Percentiles rank a stretch among this genome's conserved stretches.
These are phyloP conservation scores for Leucophenga maculata DNA, from an alignment of 2,888 invertebrate species.

Conservation along the genomic window DNA sequence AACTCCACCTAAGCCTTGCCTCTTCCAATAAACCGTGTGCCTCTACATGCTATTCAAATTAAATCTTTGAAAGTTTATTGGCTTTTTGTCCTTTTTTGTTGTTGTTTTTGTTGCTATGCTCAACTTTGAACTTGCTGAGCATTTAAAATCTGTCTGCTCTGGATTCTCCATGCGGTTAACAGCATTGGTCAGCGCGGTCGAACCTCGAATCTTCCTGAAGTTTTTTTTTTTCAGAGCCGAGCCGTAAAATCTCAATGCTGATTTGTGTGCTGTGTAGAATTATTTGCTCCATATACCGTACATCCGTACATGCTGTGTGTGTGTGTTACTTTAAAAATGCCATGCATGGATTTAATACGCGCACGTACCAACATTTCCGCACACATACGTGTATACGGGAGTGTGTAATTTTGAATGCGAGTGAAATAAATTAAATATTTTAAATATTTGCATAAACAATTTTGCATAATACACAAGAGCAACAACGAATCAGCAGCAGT, in stretches of 20 bases:
- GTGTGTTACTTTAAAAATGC: slow-evolving; percentile 15
- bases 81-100: neutral
- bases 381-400: neutral
- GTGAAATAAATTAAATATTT: slow-evolving; percentile 65
- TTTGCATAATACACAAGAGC: slow-evolving; percentile 64
- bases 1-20: neutral
- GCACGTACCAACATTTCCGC: neutral
- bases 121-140: slow-evolving; percentile 1
- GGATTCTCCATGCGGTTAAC: slow-evolving; percentile 16
- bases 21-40: neutral
- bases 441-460: slow-evolving; percentile 68
- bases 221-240: no score
- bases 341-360: slow-evolving; percentile 3
- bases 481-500: slow-evolving; percentile 18
- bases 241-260: slow-evolving; percentile 5
- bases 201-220: neutral
- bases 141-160: neutral
- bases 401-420: slow-evolving; percentile 61
- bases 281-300: neutral
- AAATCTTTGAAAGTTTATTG: slow-evolving; percentile 1
- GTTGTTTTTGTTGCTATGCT: neutral
- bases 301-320: no score
- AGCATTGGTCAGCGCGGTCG: slow-evolving; percentile 18
- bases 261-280: slow-evolving; percentile 15
- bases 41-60: neutral